A percentile compares a stretch with the other conserved stretches of the same genome.
These are phyloP conservation scores for Lacerta agilis DNA, from an alignment of 2,797 vertebrate genomes.

Conservation along the genomic window DNA sequence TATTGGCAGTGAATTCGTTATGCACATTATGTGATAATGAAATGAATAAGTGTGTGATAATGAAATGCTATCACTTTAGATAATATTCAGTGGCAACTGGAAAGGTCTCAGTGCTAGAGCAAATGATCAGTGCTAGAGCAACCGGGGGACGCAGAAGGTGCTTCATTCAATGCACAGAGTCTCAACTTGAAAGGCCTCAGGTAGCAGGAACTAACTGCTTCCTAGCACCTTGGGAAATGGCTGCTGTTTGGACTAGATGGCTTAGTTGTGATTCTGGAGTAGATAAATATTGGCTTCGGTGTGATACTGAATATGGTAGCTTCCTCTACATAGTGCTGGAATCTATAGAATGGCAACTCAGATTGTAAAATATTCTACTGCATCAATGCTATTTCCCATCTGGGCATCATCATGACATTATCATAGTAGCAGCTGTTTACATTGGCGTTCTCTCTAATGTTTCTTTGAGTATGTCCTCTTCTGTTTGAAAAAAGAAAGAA, in stretches of 20 bases:
- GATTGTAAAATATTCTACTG: neutral
- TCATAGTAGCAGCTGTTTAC: neutral
- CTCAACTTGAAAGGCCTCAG: neutral
- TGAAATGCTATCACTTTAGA: neutral
- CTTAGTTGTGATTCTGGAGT: neutral
- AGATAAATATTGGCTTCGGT: neutral
- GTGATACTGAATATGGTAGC: neutral
- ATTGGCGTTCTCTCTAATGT: neutral
- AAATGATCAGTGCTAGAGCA: neutral
- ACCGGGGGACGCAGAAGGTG: neutral
- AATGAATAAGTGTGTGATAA: neutral
- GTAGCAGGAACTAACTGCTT: neutral
- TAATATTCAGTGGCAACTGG: neutral
- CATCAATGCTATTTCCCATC: neutral
- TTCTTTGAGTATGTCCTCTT: conserved; percentile 37
- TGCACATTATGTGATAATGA: neutral
- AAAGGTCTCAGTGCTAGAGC: no score
- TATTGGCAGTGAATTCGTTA: neutral
- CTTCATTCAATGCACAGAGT: neutral
- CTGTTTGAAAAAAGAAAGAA: neutral
- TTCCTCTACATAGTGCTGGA: neutral
- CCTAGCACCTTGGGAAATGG: neutral
- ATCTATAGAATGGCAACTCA: neutral
- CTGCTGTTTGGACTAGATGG: neutral
- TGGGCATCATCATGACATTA: neutral